Evolutionary conservation across 2,888 invertebrate species (phyloP).

Genomic region (Pilophorus perplexus): DNA sequence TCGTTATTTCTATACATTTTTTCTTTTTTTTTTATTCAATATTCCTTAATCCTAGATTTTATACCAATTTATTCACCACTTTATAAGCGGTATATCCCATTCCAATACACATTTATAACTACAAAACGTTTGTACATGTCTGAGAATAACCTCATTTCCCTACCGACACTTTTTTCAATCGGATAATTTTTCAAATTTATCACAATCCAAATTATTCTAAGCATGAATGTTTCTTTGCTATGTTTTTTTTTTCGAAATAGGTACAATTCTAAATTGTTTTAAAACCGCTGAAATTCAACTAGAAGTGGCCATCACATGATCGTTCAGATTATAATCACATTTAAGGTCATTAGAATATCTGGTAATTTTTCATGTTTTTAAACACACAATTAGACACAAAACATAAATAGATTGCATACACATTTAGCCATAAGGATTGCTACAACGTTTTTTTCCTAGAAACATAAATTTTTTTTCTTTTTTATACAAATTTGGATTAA

Average conservation of each 20-base stretch:
- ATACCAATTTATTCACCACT: conserved; percentile 28
- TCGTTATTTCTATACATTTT: conserved; percentile 19
- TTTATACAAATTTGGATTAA: conserved; percentile 41
- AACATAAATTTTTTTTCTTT: conserved; percentile 32
- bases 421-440: conserved; percentile 36
- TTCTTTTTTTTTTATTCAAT: conserved; percentile 25
- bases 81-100: conserved; percentile 29
- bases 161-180: conserved; percentile 32
- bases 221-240: conserved; percentile 15
- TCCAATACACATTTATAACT: conserved; percentile 14
- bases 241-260: conserved; percentile 6
- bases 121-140: conserved; percentile 32
- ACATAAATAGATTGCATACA: conserved; percentile 38
- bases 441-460: conserved; percentile 29
- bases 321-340: conserved; percentile 41
- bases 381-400: conserved; percentile 37
- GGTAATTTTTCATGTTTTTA: conserved; percentile 28
- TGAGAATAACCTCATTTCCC: conserved; percentile 36
- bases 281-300: conserved; percentile 37
- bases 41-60: conserved; percentile 31
- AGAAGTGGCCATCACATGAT: conserved; percentile 40
- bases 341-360: conserved; percentile 40
- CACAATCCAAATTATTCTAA: conserved; percentile 40
- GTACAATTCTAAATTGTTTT: conserved; percentile 22
- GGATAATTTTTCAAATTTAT: conserved; percentile 32